phyloP scores from a whole-genome alignment of 2,113 vertebrate species.

The Neotoma lepida region DNA sequence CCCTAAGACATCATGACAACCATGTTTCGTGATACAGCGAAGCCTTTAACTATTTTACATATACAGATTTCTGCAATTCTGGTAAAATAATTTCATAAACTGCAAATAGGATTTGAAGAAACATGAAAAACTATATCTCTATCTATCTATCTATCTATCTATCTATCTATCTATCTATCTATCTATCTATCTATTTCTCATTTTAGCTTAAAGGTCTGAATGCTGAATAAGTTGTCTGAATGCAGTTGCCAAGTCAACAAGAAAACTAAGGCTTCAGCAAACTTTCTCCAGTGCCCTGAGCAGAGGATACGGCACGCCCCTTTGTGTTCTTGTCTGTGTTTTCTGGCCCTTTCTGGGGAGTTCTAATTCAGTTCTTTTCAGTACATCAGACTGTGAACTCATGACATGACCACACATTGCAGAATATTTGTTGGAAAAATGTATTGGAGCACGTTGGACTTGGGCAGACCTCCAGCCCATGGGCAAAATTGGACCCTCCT shows the following conservation, averaged over 20 bases:
- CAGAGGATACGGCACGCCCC: not conserved
- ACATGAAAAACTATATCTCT: constrained; percentile 35
- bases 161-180: too few relatives aligned
- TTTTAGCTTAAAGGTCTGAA: constrained; percentile 33
- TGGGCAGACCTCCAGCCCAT: constrained; percentile 20
- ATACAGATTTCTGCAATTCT: not conserved
- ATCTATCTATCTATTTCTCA: too few relatives aligned
- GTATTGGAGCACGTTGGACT: constrained; percentile 9
- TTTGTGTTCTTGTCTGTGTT: not conserved
- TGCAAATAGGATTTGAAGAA: not conserved
- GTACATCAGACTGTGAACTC: not conserved
- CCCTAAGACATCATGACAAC: constrained; percentile 7
- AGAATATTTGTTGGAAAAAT: constrained; percentile 9
- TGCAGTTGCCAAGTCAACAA: not conserved
- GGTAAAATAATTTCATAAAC: constrained; percentile 49
- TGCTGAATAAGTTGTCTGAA: not conserved
- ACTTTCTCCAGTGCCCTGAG: not conserved
- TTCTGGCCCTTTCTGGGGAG: not conserved
- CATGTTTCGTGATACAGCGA: not conserved
- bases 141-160: too few relatives aligned
- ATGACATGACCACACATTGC: not conserved
- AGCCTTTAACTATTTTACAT: constrained; percentile 24
- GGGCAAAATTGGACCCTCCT: not conserved
- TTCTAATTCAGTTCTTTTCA: not conserved
- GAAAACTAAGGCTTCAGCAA: not conserved